Percentiles rank a stretch among this genome's conserved stretches.
Conservation (phyloP, 2,888 invertebrate species). For the Drosophila austrosaltans region DNA sequence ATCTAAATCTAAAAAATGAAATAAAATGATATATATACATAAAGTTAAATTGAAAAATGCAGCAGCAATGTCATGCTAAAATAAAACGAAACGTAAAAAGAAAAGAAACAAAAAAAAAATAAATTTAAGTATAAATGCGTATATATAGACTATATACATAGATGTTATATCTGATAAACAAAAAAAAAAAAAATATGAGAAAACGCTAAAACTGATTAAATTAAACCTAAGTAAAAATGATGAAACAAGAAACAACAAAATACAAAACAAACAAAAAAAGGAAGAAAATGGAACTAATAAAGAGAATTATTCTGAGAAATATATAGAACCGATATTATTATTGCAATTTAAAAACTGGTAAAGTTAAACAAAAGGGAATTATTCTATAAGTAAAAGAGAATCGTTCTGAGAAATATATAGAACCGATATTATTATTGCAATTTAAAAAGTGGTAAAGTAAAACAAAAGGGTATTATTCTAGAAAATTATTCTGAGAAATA, state of each 20-base stretch:
- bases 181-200: slow-evolving; percentile 34
- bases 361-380: too few species aligned
- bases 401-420: slow-evolving; percentile 45
- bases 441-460: neutral
- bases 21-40: slow-evolving; percentile 47
- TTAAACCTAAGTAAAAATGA: slow-evolving; percentile 59
- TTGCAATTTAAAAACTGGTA: neutral
- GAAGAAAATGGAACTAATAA: slow-evolving; percentile 69
- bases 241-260: slow-evolving; percentile 42
- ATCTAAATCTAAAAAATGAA: slow-evolving; percentile 54
- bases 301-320: slow-evolving; percentile 78
- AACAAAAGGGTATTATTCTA: too few species aligned
- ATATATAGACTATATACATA: slow-evolving; percentile 45
- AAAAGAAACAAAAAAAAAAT: slow-evolving; percentile 46
- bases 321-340: slow-evolving; percentile 19
- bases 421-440: neutral
- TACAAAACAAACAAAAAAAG: slow-evolving; percentile 38
- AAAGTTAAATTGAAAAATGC: slow-evolving; percentile 41
- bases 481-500: slow-evolving; percentile 39
- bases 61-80: slow-evolving; percentile 53
- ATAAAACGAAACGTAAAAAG: neutral
- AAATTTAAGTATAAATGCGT: slow-evolving; percentile 59
- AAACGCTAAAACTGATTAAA: slow-evolving; percentile 72
- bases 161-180: slow-evolving; percentile 62
- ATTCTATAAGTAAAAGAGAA: too few species aligned